A percentile compares a stretch with the other conserved stretches of the same genome.
These are phyloP conservation scores for Trachops cirrhosus DNA, from an alignment of 2,797 vertebrate genomes.

Conservation along the genomic window DNA sequence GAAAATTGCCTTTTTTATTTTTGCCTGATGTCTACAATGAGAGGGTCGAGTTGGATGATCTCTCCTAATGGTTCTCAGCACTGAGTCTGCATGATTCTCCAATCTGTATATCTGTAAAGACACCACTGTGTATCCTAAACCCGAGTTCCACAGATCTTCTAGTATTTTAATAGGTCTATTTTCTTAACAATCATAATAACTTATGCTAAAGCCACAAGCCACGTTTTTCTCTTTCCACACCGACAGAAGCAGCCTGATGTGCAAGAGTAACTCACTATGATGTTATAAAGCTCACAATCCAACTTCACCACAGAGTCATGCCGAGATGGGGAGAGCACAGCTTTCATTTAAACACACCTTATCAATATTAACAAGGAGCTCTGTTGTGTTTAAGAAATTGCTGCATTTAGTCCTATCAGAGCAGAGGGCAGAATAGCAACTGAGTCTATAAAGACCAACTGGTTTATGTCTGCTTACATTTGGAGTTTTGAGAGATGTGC, in stretches of 20 bases:
- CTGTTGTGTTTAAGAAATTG: constrained; percentile 17
- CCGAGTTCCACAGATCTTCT: background rate
- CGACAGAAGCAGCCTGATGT: background rate
- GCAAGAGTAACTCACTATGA: background rate
- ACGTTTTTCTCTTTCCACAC: constrained; percentile 35
- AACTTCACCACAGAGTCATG: background rate
- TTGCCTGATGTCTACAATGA: background rate
- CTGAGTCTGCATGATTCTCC: background rate
- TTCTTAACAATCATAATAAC: background rate
- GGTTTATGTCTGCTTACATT: background rate
- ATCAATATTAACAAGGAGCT: constrained; percentile 5
- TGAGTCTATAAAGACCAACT: constrained; percentile 2
- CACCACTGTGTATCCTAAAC: background rate
- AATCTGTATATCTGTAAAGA: background rate
- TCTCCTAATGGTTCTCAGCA: background rate
- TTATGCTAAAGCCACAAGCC: constrained; percentile 4
- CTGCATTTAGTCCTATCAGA: background rate
- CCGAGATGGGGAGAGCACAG: background rate
- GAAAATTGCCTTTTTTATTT: background rate
- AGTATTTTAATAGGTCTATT: constrained; percentile 30
- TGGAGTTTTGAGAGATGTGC: constrained; percentile 19
- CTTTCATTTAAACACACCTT: constrained; percentile 40
- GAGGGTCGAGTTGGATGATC: background rate
- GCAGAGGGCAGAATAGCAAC: background rate
- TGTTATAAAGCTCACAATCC: background rate